Evolutionary conservation across 2,113 vertebrate species (phyloP).

Genomic region (Hyaena hyaena): DNA sequence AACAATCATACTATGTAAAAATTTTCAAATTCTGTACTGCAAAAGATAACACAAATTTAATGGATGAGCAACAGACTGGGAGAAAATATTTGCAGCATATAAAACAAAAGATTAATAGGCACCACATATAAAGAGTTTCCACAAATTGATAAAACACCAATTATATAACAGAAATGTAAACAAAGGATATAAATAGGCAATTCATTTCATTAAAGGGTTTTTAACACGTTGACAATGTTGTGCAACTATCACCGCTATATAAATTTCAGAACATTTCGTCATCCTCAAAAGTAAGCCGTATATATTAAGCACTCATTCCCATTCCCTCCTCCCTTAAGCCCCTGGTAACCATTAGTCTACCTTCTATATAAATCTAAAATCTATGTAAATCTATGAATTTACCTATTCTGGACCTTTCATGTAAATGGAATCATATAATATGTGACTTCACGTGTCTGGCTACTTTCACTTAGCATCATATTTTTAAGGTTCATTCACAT

Average conservation of each 20-base stretch:
- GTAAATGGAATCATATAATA: background rate
- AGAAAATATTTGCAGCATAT: slow-evolving; percentile 5
- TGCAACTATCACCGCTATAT: background rate
- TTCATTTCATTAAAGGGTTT: background rate
- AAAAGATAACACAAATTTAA: background rate
- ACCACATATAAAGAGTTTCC: slow-evolving; percentile 10
- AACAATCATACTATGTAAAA: background rate
- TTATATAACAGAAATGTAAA: background rate
- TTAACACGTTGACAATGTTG: background rate
- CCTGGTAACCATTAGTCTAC: background rate
- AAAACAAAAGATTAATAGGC: background rate
- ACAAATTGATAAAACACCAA: slow-evolving; percentile 6
- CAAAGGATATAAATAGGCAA: background rate
- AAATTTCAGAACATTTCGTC: slow-evolving; percentile 32
- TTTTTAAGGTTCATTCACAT: background rate
- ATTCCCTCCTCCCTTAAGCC: background rate
- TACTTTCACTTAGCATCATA: background rate
- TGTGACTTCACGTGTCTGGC: background rate
- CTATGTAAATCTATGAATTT: background rate
- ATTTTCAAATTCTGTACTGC: background rate
- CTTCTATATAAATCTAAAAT: background rate
- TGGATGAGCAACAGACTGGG: background rate
- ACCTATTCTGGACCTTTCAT: background rate
- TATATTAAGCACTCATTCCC: background rate
- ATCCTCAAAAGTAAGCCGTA: background rate